Base-by-base conservation (phyloP, 2,797 vertebrate species). In the Sebastes elongatus region DNA sequence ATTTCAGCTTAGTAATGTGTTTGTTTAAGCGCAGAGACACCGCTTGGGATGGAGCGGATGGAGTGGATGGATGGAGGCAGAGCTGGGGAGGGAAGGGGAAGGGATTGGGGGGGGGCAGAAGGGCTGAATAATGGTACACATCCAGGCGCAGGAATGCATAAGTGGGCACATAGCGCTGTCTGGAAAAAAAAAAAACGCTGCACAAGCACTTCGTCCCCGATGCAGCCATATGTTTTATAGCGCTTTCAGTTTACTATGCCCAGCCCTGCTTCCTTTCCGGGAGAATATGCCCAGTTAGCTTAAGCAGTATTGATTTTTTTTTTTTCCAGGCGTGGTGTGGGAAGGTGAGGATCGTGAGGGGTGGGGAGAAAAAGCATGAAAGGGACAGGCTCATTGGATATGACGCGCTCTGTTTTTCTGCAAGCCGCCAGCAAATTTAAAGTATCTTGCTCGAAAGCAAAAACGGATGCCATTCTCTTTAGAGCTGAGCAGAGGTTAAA, bases 1-100 rank as follows among this genome's bases (percentile, higher is more conserved):
- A 92, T 93, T 94, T 92, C 85, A 88, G 88, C 88, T 93, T 90
- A 88, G 90, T 91, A 93, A 90, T 92, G 88, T 86, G 88, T 94
- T 93, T 94, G 88, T 91, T 94, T 90, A 92, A 89, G 84, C 49
- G 10, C 82, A 60, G 74, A 85, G 73, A 87, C 55, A 59, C 22
- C 14, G 78, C 79, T 71, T 74, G 76, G 81, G 82, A 76, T 71
- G 83, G 81, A 85, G 80, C 67, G 52, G 30, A 74, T 59, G 20
- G 71, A 74, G 90, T 83, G 78, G 84, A 92, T 87, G 81, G 88
- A 90, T 88, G 76, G 89, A 84, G 76, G 85, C 72, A 56, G 84
- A 70, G 79, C 38, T 35, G 76, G 69, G 73, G 67, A 76, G 73
- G 67, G 84, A 71, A 28, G 14, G 65, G 70, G 25, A 27, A 1